Evolutionary conservation across 2,888 invertebrate genomes (phyloP), one percentile per base, ranked within the genome.

Genomic region (Strigamia transsilvanica): DNA sequence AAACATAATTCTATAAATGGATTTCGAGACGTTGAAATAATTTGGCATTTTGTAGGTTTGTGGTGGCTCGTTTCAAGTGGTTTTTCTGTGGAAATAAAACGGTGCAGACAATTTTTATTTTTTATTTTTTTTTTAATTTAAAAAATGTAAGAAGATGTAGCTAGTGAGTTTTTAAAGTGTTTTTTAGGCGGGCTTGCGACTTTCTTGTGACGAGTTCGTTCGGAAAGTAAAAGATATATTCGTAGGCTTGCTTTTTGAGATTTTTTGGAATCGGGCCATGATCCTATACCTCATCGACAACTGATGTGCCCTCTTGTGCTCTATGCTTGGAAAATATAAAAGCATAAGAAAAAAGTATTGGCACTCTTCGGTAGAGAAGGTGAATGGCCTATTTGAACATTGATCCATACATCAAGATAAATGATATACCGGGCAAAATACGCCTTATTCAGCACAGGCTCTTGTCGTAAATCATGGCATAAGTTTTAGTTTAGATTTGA

Each of bases 261-360:
- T 73, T 73, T 66, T 73, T 73, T 73, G 73, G 73, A 73, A 32
- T 32, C 73, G 73, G 73, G 73, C 73, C 73, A 73, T 73, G 73
- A 73, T 73, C 73, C 73, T 73, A 73, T 73, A 73, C 73, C 73
- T 73, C 73, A 73, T 73, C 73, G 73, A 73, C 73, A 73, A 73
- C 73, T 73, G 73, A 73, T 73, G 73, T 73, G 73, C 73, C 73
- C 73, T 73, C 73, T 73, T 73, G 73, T 73, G 73, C 73, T 73
- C 73, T 73, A 73, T 73, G 73, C 73, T 73, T 73, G 73, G 73
- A 73, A 73, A 73, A 27, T 73, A 73, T 73, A 73, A 73, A 73
- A 73, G 73, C 73, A 73, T 27, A 73, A 73, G 73, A 73, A 73
- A 73, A 73, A 73, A 73, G 73, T 73, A 73, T 73, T 73, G 73